Percentiles rank a stretch among this genome's conserved stretches.
Evolutionary conservation across 2,888 invertebrate species (phyloP).

Genomic region (Hedychridium roseum): DNA sequence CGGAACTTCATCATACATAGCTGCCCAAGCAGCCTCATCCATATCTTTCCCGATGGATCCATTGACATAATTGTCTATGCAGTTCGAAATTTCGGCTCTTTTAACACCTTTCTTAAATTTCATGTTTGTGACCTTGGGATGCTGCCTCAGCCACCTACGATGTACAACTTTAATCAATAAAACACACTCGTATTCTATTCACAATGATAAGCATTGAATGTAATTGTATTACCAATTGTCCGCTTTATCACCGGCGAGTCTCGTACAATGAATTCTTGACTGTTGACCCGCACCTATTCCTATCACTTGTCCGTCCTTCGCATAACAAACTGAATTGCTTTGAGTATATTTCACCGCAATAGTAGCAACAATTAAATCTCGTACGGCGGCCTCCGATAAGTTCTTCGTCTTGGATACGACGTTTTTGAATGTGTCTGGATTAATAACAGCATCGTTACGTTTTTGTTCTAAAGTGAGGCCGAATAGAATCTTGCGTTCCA

Average conservation of each 20-base stretch:
- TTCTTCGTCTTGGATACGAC: constrained; percentile 74
- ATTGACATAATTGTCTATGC: constrained; percentile 93
- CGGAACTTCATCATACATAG: constrained; percentile 79
- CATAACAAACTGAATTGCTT: constrained; percentile 98
- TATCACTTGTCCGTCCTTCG: constrained; percentile 90
- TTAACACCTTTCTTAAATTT: constrained; percentile 86
- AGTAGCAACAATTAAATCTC: constrained; percentile 94
- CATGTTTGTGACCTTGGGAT: constrained; percentile 84
- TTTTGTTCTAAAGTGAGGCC: constrained; percentile 87
- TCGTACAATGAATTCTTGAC: constrained; percentile 96
- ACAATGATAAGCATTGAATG: neutral
- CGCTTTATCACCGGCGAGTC: constrained; percentile 96
- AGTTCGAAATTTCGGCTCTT: constrained; percentile 93
- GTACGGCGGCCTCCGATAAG: constrained; percentile 77
- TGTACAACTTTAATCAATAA: too few relatives aligned
- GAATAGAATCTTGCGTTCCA: constrained; percentile 85
- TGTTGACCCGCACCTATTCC: constrained; percentile 99
- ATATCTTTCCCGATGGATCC: constrained; percentile 92
- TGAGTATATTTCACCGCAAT: constrained; percentile 98
- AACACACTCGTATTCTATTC: too few relatives aligned
- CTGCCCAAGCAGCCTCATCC: constrained; percentile 77
- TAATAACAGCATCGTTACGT: constrained; percentile 88
- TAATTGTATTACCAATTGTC: constrained; percentile 81
- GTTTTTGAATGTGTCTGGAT: constrained; percentile 79
- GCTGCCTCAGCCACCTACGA: constrained; percentile 91